Conservation (phyloP, 2,113 vertebrate species). For the Atlantisia rogersi region DNA sequence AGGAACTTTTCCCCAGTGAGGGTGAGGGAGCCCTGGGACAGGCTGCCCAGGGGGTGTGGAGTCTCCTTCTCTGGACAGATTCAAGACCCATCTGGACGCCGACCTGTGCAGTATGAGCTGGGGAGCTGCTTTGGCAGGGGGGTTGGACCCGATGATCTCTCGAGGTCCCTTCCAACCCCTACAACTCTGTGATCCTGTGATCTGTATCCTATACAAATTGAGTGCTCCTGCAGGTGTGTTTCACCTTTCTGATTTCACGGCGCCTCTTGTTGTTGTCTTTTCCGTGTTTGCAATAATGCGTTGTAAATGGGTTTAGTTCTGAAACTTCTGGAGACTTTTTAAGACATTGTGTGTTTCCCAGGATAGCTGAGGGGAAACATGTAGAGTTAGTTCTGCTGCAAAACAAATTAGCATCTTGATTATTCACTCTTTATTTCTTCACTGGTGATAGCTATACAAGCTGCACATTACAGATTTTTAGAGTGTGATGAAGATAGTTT, state of each 20-base stretch:
- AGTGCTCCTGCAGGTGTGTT: neutral
- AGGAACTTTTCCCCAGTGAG: no score
- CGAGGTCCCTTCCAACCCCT: no score
- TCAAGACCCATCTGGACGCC: no score
- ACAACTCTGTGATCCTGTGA: no score
- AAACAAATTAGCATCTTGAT: neutral
- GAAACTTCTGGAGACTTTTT: neutral
- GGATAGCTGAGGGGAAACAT: neutral
- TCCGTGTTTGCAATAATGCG: neutral
- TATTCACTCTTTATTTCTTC: neutral
- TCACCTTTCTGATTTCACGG: neutral
- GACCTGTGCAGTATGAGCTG: no score
- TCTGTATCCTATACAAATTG: neutral
- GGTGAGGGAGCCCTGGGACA: no score
- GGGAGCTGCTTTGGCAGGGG: no score
- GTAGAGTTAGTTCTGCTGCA: neutral
- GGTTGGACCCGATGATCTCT: no score
- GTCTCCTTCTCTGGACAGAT: no score
- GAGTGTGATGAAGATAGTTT: neutral
- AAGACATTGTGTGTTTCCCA: rapidly evolving
- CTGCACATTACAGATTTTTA: neutral
- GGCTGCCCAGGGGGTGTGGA: no score
- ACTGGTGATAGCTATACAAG: neutral
- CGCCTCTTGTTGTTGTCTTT: neutral
- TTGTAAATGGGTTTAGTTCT: neutral